Conservation (phyloP, 2,113 vertebrate genomes). For the Erythrocercus mccallii region DNA sequence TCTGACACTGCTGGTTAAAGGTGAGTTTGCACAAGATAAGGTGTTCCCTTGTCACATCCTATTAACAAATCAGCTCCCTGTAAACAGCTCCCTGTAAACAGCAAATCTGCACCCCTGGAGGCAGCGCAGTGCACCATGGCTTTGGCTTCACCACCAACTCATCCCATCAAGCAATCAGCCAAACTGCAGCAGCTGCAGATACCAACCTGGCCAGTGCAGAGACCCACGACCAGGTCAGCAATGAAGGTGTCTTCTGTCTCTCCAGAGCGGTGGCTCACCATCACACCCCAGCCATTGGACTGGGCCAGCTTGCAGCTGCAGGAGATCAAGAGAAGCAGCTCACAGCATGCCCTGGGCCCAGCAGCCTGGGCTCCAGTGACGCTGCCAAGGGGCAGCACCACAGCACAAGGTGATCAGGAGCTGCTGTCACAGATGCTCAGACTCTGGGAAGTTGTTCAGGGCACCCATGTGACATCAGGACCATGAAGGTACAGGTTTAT, state of each 20-base stretch:
- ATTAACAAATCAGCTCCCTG: background rate
- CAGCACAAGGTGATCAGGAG: fast-evolving
- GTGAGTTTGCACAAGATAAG: background rate
- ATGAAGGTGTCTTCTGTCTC: slow-evolving; percentile 98
- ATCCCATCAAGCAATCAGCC: background rate
- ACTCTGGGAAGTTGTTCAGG: background rate
- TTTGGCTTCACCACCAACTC: background rate
- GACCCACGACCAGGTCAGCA: slow-evolving; percentile 92
- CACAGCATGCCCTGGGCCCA: background rate
- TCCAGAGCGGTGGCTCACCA: slow-evolving; percentile 95
- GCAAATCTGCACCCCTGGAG: background rate
- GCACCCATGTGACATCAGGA: fast-evolving
- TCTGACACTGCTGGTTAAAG: background rate
- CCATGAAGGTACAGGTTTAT: background rate
- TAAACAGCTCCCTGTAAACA: too few species aligned
- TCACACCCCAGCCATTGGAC: slow-evolving; percentile 93
- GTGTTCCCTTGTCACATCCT: background rate
- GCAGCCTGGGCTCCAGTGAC: background rate
- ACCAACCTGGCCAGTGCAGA: slow-evolving; percentile 90
- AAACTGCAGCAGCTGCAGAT: background rate
- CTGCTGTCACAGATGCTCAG: background rate
- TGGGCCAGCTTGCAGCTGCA: slow-evolving; percentile 92
- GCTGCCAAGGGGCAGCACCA: background rate
- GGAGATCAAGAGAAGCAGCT: background rate
- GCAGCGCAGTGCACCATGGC: background rate